Base-by-base conservation (phyloP, 2,888 invertebrate species). In the Tetragonula carbonaria region DNA sequence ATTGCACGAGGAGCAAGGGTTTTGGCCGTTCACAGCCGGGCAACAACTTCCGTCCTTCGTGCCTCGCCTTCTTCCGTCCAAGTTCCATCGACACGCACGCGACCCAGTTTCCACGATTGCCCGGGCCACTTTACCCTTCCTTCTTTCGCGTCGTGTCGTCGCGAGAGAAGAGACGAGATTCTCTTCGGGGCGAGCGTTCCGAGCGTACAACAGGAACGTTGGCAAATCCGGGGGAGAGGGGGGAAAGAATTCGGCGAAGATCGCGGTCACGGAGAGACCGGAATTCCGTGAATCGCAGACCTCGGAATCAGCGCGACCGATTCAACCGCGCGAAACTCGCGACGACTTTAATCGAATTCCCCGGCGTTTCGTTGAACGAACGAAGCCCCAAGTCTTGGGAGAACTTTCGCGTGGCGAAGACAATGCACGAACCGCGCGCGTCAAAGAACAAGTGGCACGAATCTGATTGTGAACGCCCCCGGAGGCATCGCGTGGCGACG, bases 271-370 rank as follows among this genome's bases (percentile, higher is more conserved):
- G 50, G n/a, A 33, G 62, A 45, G 67, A 53, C 21, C 50, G 67
- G 72, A 76, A 83, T 75, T 50, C 62, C 57, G 55, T 53, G 23
- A 68, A 74, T 80, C 23, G 18, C 16, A 28, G 67, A 73, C 45
- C 45, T 78, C 67, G 59, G 18, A 28, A 4, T 14, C 68, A 70
- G 67, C 33, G 62, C 63, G 45, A 28, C 3, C 70, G 59, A 59
- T 16, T 77, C 59, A 33, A 53, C 79, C 59, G 23, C 59, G 23
- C 66, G 55, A 21, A 79, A 51, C 59, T 33, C 80, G 70, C 65
- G n/a, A 3, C 53, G 72, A 33, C 71, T 70, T 86, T 86, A 86
- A 86, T 86, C 86, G 78, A 86, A 87, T 86, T 86, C 86, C 59
- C 45, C 68, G 57, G 28, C 68, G 68, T 18, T 63, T 11, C 45